Evolutionary conservation across 2,797 vertebrate species (phyloP).

Genomic region (Leucoraja ocellata): DNA sequence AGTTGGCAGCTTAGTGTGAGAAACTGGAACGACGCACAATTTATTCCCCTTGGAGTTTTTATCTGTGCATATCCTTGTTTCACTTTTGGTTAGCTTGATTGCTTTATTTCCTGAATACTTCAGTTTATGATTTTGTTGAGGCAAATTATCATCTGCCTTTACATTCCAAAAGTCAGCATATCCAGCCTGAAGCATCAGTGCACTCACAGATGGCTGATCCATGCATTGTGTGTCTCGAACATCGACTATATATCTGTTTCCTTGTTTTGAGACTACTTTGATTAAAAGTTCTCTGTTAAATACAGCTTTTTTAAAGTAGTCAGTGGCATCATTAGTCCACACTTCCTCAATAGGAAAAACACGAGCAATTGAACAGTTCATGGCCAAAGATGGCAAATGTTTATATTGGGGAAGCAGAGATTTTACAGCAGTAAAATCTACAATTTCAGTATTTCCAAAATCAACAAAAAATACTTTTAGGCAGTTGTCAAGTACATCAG

Average conservation of each 20-base stretch:
- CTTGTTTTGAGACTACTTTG: slow-evolving; percentile 58
- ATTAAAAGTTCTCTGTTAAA: slow-evolving; percentile 61
- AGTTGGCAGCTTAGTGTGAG: neutral
- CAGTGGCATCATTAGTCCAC: slow-evolving; percentile 62
- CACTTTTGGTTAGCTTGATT: neutral
- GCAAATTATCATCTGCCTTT: slow-evolving; percentile 31
- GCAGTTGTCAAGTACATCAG: slow-evolving; percentile 54
- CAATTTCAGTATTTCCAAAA: slow-evolving; percentile 79
- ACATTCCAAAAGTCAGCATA: slow-evolving; percentile 61
- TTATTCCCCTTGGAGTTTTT: neutral
- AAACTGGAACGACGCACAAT: neutral
- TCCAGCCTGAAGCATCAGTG: slow-evolving; percentile 60
- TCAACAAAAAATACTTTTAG: slow-evolving; percentile 76
- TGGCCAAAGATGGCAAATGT: slow-evolving; percentile 65
- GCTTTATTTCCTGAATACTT: neutral
- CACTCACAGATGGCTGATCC: slow-evolving; percentile 53
- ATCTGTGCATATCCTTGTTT: neutral
- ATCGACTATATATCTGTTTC: slow-evolving; percentile 63
- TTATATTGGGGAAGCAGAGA: slow-evolving; percentile 66
- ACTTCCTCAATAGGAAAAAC: slow-evolving; percentile 60
- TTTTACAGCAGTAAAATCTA: slow-evolving; percentile 71
- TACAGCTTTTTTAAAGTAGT: slow-evolving; percentile 67
- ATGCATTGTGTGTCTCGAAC: slow-evolving; percentile 50
- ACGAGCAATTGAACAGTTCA: slow-evolving; percentile 70
- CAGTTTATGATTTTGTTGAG: slow-evolving; percentile 15